phyloP scores from a whole-genome alignment of 2,888 invertebrate species.

The Hydropsyche betteni region DNA sequence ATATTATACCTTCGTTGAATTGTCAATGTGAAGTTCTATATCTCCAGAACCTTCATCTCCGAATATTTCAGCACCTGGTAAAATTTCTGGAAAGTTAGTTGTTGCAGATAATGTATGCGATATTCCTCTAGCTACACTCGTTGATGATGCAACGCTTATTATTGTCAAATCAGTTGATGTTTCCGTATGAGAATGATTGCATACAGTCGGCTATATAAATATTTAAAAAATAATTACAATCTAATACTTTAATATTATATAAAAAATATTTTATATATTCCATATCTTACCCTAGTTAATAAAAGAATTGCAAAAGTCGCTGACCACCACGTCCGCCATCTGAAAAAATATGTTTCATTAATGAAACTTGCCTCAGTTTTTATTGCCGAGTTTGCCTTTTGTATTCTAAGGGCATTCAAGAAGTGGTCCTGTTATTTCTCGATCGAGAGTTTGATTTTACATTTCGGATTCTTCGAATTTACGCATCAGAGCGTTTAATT shows the following conservation, averaged over 20 bases:
- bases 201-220: constrained; percentile 40
- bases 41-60: constrained; percentile 62
- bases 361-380: neutral
- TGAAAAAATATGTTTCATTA: constrained; percentile 43
- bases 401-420: neutral
- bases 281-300: constrained; percentile 42
- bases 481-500: constrained; percentile 9
- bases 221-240: constrained; percentile 5
- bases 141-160: constrained; percentile 57
- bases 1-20: constrained; percentile 27
- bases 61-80: constrained; percentile 54
- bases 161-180: constrained; percentile 57
- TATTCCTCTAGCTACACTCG: constrained; percentile 44
- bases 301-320: constrained; percentile 43
- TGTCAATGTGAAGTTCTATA: constrained; percentile 49
- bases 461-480: constrained; percentile 2
- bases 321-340: constrained; percentile 51
- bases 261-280: neutral
- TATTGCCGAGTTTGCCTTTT: constrained; percentile 1
- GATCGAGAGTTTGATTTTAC: no score
- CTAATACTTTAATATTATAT: neutral
- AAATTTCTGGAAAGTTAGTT: constrained; percentile 1
- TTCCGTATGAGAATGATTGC: constrained; percentile 57
- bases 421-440: no score
- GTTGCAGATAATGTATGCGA: constrained; percentile 46